phyloP scores from a whole-genome alignment of 2,888 invertebrate species.

The Spicauda simplicius region DNA sequence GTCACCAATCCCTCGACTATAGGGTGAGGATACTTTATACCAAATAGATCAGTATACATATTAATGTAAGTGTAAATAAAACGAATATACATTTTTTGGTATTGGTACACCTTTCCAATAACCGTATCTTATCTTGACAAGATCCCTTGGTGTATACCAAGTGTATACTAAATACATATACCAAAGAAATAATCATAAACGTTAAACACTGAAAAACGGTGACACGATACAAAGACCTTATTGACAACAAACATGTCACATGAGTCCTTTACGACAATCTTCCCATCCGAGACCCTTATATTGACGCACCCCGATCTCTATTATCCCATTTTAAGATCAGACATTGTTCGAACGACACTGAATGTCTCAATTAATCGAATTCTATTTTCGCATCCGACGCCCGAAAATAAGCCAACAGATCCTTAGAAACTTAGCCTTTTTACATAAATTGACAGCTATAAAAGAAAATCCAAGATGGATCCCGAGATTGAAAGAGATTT shows the following conservation, averaged over 20 bases:
- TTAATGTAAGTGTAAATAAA: too few species aligned
- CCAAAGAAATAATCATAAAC: too few species aligned
- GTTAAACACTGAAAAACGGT: too few species aligned
- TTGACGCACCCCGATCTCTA: constrained; percentile 2
- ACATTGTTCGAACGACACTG: constrained; percentile 11
- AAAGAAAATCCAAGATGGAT: constrained; percentile 50
- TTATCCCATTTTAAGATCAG: constrained; percentile 21
- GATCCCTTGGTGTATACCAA: too few species aligned
- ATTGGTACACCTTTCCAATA: too few species aligned
- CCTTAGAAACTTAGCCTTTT: constrained; percentile 48
- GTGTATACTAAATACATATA: too few species aligned
- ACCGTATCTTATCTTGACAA: too few species aligned
- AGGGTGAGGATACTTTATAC: too few species aligned
- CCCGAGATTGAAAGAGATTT: constrained; percentile 51
- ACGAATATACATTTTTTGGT: too few species aligned
- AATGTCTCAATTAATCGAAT: constrained; percentile 30
- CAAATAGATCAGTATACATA: too few species aligned
- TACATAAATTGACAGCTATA: constrained; percentile 53
- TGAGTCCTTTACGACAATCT: neutral
- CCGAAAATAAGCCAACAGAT: constrained; percentile 41
- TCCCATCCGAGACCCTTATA: neutral
- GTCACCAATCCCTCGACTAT: too few species aligned
- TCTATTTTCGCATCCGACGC: constrained; percentile 25
- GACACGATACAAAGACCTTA: too few species aligned
- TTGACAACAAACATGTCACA: neutral